phyloP scores from a whole-genome alignment of 2,113 vertebrate genomes.

The Atherinomorus stipes region DNA sequence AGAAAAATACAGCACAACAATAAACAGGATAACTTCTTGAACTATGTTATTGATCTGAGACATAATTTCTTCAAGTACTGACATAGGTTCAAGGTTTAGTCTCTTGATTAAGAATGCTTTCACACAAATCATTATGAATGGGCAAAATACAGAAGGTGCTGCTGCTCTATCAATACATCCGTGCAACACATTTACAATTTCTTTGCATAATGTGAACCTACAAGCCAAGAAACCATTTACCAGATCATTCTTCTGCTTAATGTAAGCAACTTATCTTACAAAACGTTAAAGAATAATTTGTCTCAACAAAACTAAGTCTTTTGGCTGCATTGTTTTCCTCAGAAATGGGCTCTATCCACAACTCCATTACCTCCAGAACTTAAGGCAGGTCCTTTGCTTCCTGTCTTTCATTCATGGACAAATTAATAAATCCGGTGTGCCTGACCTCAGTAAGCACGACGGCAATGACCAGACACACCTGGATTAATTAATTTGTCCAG shows the following conservation, averaged over 20 bases:
- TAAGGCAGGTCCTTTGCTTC: no score
- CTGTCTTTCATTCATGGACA: no score
- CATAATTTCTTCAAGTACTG: neutral
- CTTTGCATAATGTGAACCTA: neutral
- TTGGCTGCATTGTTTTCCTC: neutral
- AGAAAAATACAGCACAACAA: neutral
- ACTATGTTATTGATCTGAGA: neutral
- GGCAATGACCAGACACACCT: no score
- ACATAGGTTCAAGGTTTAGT: neutral
- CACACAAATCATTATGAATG: neutral
- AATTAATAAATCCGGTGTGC: no score
- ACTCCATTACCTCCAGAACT: no score
- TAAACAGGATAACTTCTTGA: neutral
- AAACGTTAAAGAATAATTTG: neutral
- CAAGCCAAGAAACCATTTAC: neutral
- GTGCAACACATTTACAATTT: neutral
- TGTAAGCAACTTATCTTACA: neutral
- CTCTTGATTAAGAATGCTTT: neutral
- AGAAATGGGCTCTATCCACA: no score
- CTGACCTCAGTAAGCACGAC: no score
- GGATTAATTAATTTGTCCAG: no score
- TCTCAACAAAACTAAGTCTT: neutral
- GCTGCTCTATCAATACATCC: neutral
- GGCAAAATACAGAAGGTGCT: constrained; percentile 27
- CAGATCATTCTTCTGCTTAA: neutral